Evolutionary conservation across 2,797 vertebrate species (phyloP).

Genomic region (Phoebastria nigripes): DNA sequence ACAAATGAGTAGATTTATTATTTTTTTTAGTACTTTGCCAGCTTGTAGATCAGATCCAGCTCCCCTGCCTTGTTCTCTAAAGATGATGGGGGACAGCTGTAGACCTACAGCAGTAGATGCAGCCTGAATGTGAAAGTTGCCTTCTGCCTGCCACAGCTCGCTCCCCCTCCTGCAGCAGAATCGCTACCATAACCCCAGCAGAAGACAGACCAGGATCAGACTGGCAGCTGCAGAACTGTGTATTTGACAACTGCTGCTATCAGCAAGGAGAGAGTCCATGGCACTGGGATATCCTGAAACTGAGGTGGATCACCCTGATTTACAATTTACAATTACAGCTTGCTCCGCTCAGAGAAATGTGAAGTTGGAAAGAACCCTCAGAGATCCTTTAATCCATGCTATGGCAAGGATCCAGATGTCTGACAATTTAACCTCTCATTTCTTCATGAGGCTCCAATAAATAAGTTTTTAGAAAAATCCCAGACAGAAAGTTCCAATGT

Average conservation of each 20-base stretch:
- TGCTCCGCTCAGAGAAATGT: background rate
- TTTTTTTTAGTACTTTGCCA: background rate
- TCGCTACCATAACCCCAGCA: background rate
- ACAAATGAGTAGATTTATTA: background rate
- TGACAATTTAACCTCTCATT: background rate
- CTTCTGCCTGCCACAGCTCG: background rate
- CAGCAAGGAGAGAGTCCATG: background rate
- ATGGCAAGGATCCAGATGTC: background rate
- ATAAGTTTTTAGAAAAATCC: background rate
- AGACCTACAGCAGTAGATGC: background rate
- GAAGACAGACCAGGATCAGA: background rate
- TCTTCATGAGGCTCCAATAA: background rate
- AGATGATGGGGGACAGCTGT: background rate
- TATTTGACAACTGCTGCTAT: background rate
- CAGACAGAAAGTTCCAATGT: background rate
- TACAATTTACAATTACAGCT: background rate
- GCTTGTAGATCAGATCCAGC: background rate
- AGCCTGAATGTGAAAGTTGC: background rate
- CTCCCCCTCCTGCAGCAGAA: background rate
- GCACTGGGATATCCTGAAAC: background rate
- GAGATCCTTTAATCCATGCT: background rate
- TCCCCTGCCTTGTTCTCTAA: background rate
- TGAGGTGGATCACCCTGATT: background rate
- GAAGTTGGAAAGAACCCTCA: background rate
- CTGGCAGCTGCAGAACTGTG: background rate